Conservation (phyloP, 2,113 vertebrate species). For the Machaerirhynchus nigripectus region DNA sequence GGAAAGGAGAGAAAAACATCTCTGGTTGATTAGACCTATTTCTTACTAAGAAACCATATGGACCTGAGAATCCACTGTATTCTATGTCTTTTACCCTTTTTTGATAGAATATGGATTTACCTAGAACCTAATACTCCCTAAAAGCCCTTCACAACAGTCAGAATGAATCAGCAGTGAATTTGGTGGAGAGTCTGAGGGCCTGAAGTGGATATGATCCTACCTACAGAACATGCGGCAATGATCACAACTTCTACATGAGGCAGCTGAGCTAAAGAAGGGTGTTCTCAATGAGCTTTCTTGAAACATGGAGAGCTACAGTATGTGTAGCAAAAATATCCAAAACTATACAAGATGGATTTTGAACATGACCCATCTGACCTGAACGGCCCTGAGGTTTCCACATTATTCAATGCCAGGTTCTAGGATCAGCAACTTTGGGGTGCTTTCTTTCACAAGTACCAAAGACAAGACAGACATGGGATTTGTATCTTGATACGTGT, state of each 20-base stretch:
- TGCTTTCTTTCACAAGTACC: background rate
- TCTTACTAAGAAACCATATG: background rate
- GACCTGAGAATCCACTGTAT: background rate
- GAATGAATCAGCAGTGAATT: background rate
- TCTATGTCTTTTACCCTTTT: background rate
- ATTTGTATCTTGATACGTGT: background rate
- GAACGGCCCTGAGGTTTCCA: background rate
- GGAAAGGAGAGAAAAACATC: background rate
- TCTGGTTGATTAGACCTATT: background rate
- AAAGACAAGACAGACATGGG: background rate
- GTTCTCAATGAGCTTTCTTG: background rate
- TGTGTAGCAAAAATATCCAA: background rate
- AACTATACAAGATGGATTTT: background rate
- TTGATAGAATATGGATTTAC: background rate
- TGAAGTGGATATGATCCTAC: background rate
- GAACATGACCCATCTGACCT: background rate
- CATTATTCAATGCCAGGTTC: rapidly evolving
- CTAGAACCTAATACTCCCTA: background rate
- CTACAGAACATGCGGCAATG: background rate
- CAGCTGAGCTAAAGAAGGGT: background rate
- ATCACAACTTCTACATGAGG: background rate
- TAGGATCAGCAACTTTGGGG: background rate
- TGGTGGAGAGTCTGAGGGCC: background rate
- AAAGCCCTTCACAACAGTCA: background rate
- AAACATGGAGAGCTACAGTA: background rate